Evolutionary conservation across 2,888 invertebrate species (phyloP).

Genomic region (Oxystoma pomonae): DNA sequence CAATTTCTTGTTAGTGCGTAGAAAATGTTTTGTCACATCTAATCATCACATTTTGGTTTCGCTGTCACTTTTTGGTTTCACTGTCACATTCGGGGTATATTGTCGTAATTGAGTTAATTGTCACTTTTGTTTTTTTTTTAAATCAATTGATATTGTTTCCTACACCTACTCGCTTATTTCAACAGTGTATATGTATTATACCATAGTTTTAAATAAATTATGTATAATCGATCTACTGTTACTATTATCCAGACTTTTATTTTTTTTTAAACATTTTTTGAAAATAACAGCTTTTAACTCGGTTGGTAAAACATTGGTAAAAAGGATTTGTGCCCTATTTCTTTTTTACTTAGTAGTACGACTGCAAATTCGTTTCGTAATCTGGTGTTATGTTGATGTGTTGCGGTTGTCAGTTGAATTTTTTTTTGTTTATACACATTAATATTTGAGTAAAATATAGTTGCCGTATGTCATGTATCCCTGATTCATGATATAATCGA

Average conservation of each 20-base stretch:
- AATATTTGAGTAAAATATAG: not conserved
- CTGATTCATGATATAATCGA: not conserved
- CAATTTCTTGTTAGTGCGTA: too few species aligned
- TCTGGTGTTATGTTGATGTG: conserved; percentile 1
- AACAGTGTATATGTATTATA: too few species aligned
- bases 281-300: not conserved
- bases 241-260: not conserved
- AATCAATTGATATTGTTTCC: too few species aligned
- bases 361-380: not conserved
- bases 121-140: too few species aligned
- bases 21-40: too few species aligned
- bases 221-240: not conserved
- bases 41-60: too few species aligned
- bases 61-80: too few species aligned
- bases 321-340: not conserved
- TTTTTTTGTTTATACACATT: not conserved
- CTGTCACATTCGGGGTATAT: too few species aligned
- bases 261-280: not conserved
- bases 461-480: not conserved
- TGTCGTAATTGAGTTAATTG: too few species aligned
- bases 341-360: not conserved
- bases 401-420: not conserved
- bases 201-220: not conserved
- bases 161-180: too few species aligned
- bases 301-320: not conserved